Evolutionary conservation across 1,140 invertebrate species (phyloP).

Genomic region (Nasonia vitripennis): DNA sequence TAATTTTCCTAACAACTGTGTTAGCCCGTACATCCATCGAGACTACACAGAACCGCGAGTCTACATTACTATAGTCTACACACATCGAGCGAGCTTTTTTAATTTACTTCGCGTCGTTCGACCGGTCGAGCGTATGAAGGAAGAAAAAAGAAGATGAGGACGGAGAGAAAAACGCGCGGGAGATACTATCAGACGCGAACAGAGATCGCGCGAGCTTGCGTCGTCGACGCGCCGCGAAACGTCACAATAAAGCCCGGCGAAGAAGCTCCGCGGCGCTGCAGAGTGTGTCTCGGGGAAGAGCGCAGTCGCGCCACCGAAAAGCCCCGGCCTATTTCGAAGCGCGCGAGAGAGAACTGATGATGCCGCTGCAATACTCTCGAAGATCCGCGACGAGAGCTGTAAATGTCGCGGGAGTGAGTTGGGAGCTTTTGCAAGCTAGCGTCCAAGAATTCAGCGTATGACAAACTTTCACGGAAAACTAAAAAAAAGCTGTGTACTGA

Average conservation of each 20-base stretch:
- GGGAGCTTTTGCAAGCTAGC: neutral
- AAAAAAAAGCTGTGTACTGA: no score
- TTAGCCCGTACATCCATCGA: neutral
- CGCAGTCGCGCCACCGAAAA: constrained; percentile 9
- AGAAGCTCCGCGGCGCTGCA: constrained; percentile 3
- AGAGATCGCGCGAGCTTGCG: neutral
- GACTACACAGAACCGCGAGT: no score
- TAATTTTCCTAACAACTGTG: neutral
- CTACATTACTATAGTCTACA: neutral
- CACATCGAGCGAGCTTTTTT: neutral
- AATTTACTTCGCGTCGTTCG: neutral
- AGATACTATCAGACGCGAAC: neutral
- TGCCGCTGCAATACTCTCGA: no score
- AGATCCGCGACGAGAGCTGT: neutral
- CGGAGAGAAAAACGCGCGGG: neutral
- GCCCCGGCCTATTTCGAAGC: constrained; percentile 48
- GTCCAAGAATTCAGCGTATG: no score
- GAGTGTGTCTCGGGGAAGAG: neutral
- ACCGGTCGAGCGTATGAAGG: neutral
- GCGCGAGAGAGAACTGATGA: neutral
- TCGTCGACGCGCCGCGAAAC: constrained; percentile 29
- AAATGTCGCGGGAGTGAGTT: neutral
- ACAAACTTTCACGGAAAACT: no score
- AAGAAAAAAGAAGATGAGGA: neutral
- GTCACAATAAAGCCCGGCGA: constrained; percentile 40